Percentiles rank a stretch among this genome's conserved stretches.
Evolutionary conservation across 2,888 invertebrate species (phyloP).

Genomic region (Drosophila lacicola): DNA sequence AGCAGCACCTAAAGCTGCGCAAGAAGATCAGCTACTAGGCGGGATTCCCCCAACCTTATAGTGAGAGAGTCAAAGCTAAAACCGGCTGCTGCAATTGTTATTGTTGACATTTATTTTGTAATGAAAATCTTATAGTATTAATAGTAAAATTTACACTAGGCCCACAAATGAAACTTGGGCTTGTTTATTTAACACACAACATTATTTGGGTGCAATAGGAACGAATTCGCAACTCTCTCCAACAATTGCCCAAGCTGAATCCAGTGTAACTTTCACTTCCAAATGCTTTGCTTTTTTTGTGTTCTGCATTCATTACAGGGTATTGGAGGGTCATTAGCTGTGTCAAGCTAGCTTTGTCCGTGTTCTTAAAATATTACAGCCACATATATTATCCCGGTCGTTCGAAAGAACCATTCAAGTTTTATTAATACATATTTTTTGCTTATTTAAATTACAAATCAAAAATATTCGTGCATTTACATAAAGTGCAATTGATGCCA

Average conservation of each 20-base stretch:
- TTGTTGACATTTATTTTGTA: slow-evolving; percentile 29
- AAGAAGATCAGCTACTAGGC: slow-evolving; percentile 84
- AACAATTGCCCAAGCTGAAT: slow-evolving; percentile 33
- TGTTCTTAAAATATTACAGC: too few relatives aligned
- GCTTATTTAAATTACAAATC: too few relatives aligned
- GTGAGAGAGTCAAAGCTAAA: neutral
- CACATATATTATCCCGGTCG: too few relatives aligned
- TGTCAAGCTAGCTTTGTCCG: too few relatives aligned
- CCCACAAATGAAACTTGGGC: slow-evolving; percentile 8
- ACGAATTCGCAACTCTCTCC: slow-evolving; percentile 38
- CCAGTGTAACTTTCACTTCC: neutral
- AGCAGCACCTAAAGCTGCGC: slow-evolving; percentile 82
- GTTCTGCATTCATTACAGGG: neutral
- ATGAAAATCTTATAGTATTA: slow-evolving; percentile 31
- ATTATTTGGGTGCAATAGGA: slow-evolving; percentile 16
- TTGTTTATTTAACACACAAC: slow-evolving; percentile 5
- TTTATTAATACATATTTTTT: neutral
- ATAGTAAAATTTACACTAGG: slow-evolving; percentile 43
- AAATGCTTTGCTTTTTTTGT: neutral
- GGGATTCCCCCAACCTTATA: neutral
- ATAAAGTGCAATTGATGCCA: neutral
- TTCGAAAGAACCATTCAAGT: neutral
- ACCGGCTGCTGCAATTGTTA: slow-evolving; percentile 26
- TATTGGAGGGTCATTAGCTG: too few relatives aligned
- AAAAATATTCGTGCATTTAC: neutral